These are phyloP conservation scores for Cyprinodon variegatus DNA, from an alignment of 2,113 vertebrate genomes.

Conservation along the genomic window DNA sequence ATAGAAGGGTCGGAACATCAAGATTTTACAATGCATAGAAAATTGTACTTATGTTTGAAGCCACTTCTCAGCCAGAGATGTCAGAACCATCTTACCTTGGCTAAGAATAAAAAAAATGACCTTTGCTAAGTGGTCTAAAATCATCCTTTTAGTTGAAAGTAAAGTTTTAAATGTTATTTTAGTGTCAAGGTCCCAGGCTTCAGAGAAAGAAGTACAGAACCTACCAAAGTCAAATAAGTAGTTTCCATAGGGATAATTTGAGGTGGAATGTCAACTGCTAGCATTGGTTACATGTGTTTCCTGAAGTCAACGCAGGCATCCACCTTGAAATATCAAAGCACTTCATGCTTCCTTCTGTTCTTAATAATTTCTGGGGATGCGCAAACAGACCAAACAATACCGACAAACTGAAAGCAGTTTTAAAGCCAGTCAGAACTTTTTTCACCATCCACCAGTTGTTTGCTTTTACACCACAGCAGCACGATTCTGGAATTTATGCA, in stretches of 20 bases:
- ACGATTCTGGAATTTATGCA: neutral
- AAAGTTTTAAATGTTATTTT: neutral
- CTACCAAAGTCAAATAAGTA: neutral
- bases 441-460: neutral
- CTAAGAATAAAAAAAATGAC: neutral
- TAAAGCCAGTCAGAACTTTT: neutral
- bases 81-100: too few relatives aligned
- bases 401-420: neutral
- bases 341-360: neutral
- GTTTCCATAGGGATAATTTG: neutral
- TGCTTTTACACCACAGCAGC: neutral
- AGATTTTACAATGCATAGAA: too few relatives aligned
- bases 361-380: neutral
- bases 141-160: neutral
- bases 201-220: neutral
- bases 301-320: neutral
- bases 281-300: neutral
- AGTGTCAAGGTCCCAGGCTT: too few relatives aligned
- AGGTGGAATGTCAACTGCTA: neutral
- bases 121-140: neutral
- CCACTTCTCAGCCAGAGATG: too few relatives aligned
- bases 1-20: too few relatives aligned
- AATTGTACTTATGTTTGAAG: too few relatives aligned
- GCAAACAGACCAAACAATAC: neutral
- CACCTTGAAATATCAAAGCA: neutral